These are phyloP conservation scores for Chironomus tentans DNA, from an alignment of 2,888 invertebrate species.

Conservation along the genomic window DNA sequence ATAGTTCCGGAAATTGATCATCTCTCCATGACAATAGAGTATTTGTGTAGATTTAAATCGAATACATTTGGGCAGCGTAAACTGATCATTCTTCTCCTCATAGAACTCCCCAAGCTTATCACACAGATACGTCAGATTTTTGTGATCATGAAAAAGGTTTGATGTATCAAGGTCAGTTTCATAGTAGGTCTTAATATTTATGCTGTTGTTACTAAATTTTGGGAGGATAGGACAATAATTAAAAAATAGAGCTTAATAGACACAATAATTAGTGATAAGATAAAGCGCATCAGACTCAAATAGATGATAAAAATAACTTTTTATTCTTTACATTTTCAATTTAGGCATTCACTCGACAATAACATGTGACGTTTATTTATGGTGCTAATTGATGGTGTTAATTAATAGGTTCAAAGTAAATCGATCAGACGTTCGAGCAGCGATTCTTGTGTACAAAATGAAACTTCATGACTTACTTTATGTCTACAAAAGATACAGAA, in stretches of 20 bases:
- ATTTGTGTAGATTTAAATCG: not conserved
- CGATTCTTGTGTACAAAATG: too few relatives aligned
- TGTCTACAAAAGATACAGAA: too few relatives aligned
- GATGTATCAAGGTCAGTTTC: conserved; percentile 3
- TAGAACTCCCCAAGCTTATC: conserved; percentile 1
- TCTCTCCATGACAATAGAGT: not conserved
- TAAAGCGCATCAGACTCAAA: not conserved
- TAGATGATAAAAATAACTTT: not conserved
- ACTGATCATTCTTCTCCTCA: not conserved
- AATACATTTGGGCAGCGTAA: conserved; percentile 1
- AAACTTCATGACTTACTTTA: too few relatives aligned
- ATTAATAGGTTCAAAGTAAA: too few relatives aligned
- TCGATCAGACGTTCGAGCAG: too few relatives aligned
- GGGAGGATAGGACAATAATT: not conserved
- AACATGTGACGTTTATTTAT: not conserved
- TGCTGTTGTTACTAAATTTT: not conserved
- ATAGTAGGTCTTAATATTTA: conserved; percentile 9
- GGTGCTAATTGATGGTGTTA: not conserved
- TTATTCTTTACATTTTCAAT: not conserved
- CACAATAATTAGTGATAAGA: not conserved
- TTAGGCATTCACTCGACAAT: not conserved
- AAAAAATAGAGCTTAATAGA: too few relatives aligned
- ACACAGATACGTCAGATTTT: not conserved
- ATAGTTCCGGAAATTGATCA: conserved; percentile 10
- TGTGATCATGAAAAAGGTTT: not conserved